These are phyloP conservation scores for Lasioglossum calceatum DNA, from an alignment of 2,888 invertebrate species.

Conservation along the genomic window DNA sequence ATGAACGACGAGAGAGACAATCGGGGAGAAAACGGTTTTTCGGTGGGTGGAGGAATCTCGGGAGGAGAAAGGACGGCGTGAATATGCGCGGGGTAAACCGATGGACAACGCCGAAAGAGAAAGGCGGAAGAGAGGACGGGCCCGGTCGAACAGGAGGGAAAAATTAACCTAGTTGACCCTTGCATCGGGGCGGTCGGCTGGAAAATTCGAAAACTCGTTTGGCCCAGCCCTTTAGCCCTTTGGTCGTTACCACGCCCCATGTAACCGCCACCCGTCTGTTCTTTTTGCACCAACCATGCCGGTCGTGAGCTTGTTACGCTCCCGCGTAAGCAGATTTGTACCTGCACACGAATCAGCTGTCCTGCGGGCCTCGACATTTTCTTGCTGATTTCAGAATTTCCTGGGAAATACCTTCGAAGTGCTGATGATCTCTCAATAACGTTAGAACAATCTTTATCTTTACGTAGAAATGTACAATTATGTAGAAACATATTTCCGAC, in stretches of 20 bases:
- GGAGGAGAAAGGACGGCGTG: slow-evolving; percentile 11
- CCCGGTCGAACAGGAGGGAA: slow-evolving; percentile 49
- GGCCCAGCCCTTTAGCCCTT: slow-evolving; percentile 57
- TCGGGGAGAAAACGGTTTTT: slow-evolving; percentile 20
- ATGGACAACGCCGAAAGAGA: slow-evolving; percentile 18
- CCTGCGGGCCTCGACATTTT: background rate
- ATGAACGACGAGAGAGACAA: slow-evolving; percentile 39
- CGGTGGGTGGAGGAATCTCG: slow-evolving; percentile 8
- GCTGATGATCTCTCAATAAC: background rate
- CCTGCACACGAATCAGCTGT: slow-evolving; percentile 8
- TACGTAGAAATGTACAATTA: background rate
- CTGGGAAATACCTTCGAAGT: background rate
- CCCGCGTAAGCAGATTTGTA: slow-evolving; percentile 37
- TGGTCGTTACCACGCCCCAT: slow-evolving; percentile 56
- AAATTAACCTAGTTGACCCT: slow-evolving; percentile 68
- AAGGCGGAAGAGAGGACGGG: slow-evolving; percentile 25
- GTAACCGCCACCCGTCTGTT: slow-evolving; percentile 54
- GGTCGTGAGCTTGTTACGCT: slow-evolving; percentile 44
- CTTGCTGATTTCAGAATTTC: background rate
- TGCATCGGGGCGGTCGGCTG: slow-evolving; percentile 64
- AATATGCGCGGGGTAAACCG: slow-evolving; percentile 15
- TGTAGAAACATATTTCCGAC: background rate
- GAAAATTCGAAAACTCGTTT: slow-evolving; percentile 74
- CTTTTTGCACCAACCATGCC: slow-evolving; percentile 59
- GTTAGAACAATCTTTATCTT: background rate